Conservation (phyloP, 2,113 vertebrate genomes). For the Thamnophis sirtalis region DNA sequence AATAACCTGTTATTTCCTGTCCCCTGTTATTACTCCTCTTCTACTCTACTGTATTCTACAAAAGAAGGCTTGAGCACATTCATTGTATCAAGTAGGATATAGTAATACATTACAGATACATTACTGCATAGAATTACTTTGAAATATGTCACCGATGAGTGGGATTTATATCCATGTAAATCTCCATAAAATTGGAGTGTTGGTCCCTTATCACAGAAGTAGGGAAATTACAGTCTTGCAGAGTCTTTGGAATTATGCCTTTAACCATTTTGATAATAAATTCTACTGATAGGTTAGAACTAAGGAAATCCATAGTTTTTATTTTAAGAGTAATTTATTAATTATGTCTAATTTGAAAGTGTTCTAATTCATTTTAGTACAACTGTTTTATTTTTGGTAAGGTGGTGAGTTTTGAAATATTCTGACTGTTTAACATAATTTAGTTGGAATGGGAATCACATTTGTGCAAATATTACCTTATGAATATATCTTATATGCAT, state of each 20-base stretch:
- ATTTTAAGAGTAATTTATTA: neutral
- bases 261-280: neutral
- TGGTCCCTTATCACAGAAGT: neutral
- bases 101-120: neutral
- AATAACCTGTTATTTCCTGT: neutral
- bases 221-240: neutral
- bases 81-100: neutral
- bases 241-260: neutral
- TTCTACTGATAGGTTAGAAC: neutral
- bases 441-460: neutral
- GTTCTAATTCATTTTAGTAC: neutral
- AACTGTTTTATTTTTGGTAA: neutral
- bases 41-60: neutral
- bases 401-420: neutral
- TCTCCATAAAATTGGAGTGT: neutral
- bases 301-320: neutral
- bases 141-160: neutral
- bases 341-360: neutral
- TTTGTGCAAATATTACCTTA: neutral
- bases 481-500: neutral
- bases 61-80: neutral
- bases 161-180: neutral
- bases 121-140: neutral
- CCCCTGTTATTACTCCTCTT: neutral
- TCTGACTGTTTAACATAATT: neutral